Percentiles rank a stretch among this genome's conserved stretches.
phyloP scores from a whole-genome alignment of 2,113 vertebrate species.

The Nothobranchius furzeri region DNA sequence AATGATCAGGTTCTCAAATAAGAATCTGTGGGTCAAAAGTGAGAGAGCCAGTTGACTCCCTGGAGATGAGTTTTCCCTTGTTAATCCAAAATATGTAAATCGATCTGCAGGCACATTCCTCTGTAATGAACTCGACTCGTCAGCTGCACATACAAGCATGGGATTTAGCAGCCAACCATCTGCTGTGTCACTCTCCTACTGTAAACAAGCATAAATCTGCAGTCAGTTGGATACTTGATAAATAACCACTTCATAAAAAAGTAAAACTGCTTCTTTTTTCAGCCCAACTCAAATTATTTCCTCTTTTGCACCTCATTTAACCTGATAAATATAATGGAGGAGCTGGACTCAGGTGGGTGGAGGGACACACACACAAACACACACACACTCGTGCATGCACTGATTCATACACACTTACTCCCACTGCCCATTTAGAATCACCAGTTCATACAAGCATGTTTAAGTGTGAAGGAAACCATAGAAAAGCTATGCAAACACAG shows the following conservation, averaged over 20 bases:
- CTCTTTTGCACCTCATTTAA: not conserved
- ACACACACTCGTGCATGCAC: not conserved
- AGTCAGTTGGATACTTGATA: not conserved
- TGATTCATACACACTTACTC: not conserved
- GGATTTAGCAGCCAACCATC: not conserved
- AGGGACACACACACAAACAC: not conserved
- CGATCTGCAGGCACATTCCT: not conserved
- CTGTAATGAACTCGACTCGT: not conserved
- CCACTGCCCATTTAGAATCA: not conserved
- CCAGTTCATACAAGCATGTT: not conserved
- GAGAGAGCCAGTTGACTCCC: slow-evolving; percentile 7
- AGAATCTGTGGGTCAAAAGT: slow-evolving; percentile 20
- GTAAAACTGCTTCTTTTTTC: too few species aligned
- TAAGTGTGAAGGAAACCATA: not conserved
- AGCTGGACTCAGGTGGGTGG: not conserved
- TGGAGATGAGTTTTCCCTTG: not conserved
- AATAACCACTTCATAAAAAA: not conserved
- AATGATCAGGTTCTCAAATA: slow-evolving; percentile 10
- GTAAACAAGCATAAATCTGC: not conserved
- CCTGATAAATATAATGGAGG: not conserved
- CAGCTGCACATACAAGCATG: slow-evolving; percentile 1
- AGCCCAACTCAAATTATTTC: not conserved
- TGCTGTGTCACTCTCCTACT: slow-evolving; percentile 1
- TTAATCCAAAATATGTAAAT: slow-evolving; percentile 28
- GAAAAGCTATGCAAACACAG: not conserved